phyloP scores from a whole-genome alignment of 2,888 invertebrate species.

The Toxonevra muliebris region DNA sequence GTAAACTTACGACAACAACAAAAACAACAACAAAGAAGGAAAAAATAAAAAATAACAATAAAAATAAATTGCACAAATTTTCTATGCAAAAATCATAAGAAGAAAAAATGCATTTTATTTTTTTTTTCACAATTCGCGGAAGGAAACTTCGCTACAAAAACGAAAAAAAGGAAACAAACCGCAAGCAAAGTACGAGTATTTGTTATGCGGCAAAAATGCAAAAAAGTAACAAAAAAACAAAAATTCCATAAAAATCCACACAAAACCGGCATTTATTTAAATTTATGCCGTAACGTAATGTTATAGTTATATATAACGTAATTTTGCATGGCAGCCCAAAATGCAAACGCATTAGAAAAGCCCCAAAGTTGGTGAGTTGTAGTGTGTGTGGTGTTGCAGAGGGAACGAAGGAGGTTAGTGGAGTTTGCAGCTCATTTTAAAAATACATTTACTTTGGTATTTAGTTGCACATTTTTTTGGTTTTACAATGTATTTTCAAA shows the following conservation, averaged over 20 bases:
- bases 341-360: no score
- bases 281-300: slow-evolving; percentile 58
- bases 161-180: slow-evolving; percentile 39
- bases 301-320: no score
- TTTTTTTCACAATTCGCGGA: slow-evolving; percentile 38
- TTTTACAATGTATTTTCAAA: no score
- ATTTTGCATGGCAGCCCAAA: no score
- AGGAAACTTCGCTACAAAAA: slow-evolving; percentile 54
- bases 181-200: slow-evolving; percentile 48
- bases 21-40: neutral
- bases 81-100: no score
- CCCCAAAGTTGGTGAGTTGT: no score
- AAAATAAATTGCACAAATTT: neutral
- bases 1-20: slow-evolving; percentile 12
- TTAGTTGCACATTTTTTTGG: slow-evolving; percentile 10
- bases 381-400: neutral
- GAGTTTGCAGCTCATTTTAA: slow-evolving; percentile 31
- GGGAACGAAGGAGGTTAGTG: neutral
- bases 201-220: slow-evolving; percentile 10
- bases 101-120: no score
- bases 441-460: slow-evolving; percentile 27
- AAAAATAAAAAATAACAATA: neutral
- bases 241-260: slow-evolving; percentile 53
- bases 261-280: slow-evolving; percentile 66
- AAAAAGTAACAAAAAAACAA: slow-evolving; percentile 46